These are phyloP conservation scores for Gila robusta DNA, from an alignment of 2,797 vertebrate genomes.

Conservation along the genomic window DNA sequence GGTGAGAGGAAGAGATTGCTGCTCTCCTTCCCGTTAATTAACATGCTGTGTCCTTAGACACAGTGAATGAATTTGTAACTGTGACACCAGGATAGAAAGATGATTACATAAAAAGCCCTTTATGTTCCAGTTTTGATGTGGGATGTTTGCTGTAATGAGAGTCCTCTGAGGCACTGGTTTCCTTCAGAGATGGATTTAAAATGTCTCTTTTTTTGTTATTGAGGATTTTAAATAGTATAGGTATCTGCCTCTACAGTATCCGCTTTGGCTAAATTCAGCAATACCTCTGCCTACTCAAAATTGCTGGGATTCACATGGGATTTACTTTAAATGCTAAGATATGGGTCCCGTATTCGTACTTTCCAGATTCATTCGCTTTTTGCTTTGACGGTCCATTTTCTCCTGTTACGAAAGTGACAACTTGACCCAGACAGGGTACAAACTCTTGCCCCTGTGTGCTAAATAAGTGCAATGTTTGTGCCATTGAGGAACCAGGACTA, in stretches of 20 bases:
- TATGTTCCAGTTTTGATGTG: neutral
- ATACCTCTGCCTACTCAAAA: neutral
- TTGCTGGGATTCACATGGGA: neutral
- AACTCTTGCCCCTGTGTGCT: conserved; percentile 4
- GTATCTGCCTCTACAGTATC: neutral
- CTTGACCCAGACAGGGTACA: conserved; percentile 42
- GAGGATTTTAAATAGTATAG: neutral
- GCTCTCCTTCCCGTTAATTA: conserved; percentile 67
- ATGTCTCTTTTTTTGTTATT: neutral
- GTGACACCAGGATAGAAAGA: conserved; percentile 50
- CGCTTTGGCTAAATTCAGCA: neutral
- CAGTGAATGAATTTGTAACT: conserved; percentile 53
- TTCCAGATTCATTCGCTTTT: neutral
- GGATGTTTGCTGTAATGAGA: conserved; percentile 52
- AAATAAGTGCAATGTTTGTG: conserved; percentile 24
- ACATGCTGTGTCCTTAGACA: conserved; percentile 61
- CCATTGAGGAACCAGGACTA: conserved; percentile 31
- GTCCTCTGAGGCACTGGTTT: conserved; percentile 43
- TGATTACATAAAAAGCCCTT: conserved; percentile 55
- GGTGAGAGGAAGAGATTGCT: conserved; percentile 43
- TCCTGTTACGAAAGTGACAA: conserved; percentile 19
- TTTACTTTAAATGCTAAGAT: conserved; percentile 5
- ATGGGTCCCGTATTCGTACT: neutral
- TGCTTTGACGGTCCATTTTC: neutral
- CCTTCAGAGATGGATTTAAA: conserved; percentile 12